Evolutionary conservation across 2,113 vertebrate species (phyloP), one percentile per base, ranked within the genome.

Genomic region (Orcinus orca): DNA sequence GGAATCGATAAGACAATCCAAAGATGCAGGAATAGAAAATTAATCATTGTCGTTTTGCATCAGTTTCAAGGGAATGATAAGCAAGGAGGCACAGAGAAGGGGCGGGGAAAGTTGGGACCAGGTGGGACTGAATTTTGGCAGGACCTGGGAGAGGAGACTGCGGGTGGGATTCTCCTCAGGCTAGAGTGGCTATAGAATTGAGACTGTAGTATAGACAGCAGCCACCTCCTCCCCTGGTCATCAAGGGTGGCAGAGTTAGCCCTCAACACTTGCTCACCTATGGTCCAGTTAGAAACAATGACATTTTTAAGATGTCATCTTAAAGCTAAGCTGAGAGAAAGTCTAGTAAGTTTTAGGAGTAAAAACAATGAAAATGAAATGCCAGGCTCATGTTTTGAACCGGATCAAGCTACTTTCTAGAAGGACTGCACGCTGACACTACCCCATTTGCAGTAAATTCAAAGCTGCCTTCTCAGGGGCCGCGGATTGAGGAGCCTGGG

Each of bases 401-500:
- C 8, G 8, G 12, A 29, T 65, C 8, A n/a, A 44, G 29, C 47
- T 68, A 7, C 47, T 62, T 83, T 33, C 41, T 55, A 62, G 18
- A 80, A 84, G 10, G n/a, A 26, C 63, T 41, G 10, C 20, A 8
- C 5, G 25, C 21, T 33, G 88, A 41, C 11, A 21, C 7, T 10
- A n/a, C 14, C 13, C 4, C 1, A 20, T 25, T 36, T 36, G 79
- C 29, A 21, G 50, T 55, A 33, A 63, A 9, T 26, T 55, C 41
- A 21, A 60, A 81, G 33, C 65, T 62, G 41, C 0, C 2, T 47
- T 8, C 65, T 87, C 10, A 5, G n/a, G 10, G 50, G 36, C 50
- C 0, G 0, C 0, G 31, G 38, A 25, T 13, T 11, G 38, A 20
- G 29, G 13, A 17, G 20, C 23, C 36, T 11, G 4, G 33, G 17